These are phyloP conservation scores for Notolepis coatsorum DNA, from an alignment of 2,797 vertebrate species.

Conservation along the genomic window DNA sequence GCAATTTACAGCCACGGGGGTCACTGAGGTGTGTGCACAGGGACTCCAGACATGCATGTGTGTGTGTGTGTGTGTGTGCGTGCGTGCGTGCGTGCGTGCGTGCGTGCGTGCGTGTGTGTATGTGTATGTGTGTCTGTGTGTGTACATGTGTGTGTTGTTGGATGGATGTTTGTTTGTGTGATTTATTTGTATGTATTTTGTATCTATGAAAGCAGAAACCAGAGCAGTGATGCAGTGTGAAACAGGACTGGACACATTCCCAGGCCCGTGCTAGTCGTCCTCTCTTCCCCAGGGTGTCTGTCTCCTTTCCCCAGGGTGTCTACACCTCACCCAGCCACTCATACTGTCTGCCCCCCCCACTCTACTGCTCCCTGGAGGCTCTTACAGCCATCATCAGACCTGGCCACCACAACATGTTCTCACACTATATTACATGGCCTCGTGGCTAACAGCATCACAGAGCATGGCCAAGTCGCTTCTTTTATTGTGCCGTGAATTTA, in stretches of 20 bases:
- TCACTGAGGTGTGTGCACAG: background rate
- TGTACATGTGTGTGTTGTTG: background rate
- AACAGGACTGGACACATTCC: constrained; percentile 13
- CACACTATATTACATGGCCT: constrained; percentile 42
- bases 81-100: background rate
- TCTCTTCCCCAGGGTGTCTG: constrained; percentile 5
- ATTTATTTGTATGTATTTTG: background rate
- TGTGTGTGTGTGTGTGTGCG: background rate
- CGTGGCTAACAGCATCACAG: constrained; percentile 11
- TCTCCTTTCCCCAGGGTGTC: background rate
- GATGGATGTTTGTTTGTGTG: no score
- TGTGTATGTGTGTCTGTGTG: background rate
- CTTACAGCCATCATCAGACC: constrained; percentile 30
- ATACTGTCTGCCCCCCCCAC: constrained; percentile 40
- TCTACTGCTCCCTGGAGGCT: constrained; percentile 56
- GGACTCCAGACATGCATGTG: background rate
- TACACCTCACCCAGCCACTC: constrained; percentile 35
- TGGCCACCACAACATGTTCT: constrained; percentile 34
- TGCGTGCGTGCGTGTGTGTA: background rate
- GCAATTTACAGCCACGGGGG: background rate
- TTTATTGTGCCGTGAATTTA: constrained; percentile 48
- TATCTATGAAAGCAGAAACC: constrained; percentile 33
- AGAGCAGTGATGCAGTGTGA: constrained; percentile 22
- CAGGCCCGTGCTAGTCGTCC: constrained; percentile 29
- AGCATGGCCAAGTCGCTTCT: constrained; percentile 24